phyloP scores from a whole-genome alignment of 1,140 invertebrate species.

The Panulirus ornatus region DNA sequence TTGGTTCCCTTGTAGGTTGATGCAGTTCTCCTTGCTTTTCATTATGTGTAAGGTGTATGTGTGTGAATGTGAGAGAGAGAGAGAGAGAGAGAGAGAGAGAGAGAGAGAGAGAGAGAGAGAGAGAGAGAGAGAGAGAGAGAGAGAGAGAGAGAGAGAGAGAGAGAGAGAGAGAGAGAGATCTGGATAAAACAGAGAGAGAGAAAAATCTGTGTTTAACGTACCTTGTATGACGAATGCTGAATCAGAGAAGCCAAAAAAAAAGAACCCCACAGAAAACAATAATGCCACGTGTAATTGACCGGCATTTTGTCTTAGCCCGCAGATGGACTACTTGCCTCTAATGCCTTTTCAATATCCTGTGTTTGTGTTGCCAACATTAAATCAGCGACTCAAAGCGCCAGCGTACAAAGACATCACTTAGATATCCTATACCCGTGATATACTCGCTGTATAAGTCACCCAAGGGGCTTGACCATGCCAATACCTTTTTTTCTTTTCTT shows the following conservation, averaged over 20 bases:
- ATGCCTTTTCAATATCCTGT: constrained; percentile 13
- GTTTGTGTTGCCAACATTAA: constrained; percentile 10
- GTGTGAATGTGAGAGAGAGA: not conserved
- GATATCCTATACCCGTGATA: not conserved
- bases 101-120: not conserved
- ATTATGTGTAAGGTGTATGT: too few species aligned
- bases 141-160: not conserved
- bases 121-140: not conserved
- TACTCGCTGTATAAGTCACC: not conserved
- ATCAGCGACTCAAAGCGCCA: not conserved
- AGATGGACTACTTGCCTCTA: constrained; percentile 3
- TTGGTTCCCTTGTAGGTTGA: too few species aligned
- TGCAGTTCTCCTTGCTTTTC: too few species aligned
- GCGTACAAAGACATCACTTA: not conserved
- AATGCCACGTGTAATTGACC: not conserved
- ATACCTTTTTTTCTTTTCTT: too few species aligned
- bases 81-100: not conserved
- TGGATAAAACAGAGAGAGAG: not conserved
- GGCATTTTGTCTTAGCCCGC: not conserved
- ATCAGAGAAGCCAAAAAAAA: not conserved
- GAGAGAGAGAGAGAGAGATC: not conserved
- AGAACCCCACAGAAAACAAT: not conserved
- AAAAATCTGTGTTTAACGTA: not conserved
- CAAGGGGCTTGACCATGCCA: not conserved
- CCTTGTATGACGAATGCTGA: not conserved